Evolutionary conservation across 2,113 vertebrate species (phyloP).

Genomic region (Clarias macrocephalus): DNA sequence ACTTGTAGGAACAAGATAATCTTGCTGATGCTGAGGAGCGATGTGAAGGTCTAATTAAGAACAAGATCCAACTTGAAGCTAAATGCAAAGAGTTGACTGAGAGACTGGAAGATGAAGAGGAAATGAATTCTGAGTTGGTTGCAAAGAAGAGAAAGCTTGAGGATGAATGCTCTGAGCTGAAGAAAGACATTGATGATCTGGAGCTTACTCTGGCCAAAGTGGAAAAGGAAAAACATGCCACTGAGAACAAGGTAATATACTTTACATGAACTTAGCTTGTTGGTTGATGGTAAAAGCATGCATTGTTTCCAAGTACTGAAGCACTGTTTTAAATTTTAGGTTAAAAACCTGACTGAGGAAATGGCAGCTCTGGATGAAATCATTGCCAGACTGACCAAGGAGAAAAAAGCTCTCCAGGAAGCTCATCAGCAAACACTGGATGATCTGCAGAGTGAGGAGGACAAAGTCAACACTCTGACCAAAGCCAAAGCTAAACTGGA

Average conservation of each 20-base stretch:
- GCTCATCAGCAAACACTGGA: conserved; percentile 80
- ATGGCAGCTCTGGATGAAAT: conserved; percentile 79
- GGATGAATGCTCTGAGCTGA: conserved; percentile 82
- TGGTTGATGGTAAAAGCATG: background rate
- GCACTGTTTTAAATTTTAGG: conserved; percentile 58
- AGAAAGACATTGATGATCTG: conserved; percentile 83
- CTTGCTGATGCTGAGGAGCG: conserved; percentile 80
- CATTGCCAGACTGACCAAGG: conserved; percentile 80
- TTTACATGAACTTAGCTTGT: background rate
- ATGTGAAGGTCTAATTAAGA: conserved; percentile 87
- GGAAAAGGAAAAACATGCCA: conserved; percentile 90
- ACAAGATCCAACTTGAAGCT: conserved; percentile 87
- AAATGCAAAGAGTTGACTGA: conserved; percentile 85
- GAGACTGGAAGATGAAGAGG: conserved; percentile 84
- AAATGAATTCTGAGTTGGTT: conserved; percentile 81
- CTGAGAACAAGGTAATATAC: conserved; percentile 83
- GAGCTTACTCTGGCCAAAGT: conserved; percentile 84
- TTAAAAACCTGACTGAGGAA: conserved; percentile 85
- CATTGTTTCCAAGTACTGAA: background rate
- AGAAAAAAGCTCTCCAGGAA: conserved; percentile 81
- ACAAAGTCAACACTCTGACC: conserved; percentile 78
- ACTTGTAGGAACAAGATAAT: conserved; percentile 80
- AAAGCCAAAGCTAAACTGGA: conserved; percentile 81
- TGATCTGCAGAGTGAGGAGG: conserved; percentile 80
- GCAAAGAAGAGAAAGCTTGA: conserved; percentile 85